Conservation (phyloP, 2,113 vertebrate species). For the Serilophus lunatus region DNA sequence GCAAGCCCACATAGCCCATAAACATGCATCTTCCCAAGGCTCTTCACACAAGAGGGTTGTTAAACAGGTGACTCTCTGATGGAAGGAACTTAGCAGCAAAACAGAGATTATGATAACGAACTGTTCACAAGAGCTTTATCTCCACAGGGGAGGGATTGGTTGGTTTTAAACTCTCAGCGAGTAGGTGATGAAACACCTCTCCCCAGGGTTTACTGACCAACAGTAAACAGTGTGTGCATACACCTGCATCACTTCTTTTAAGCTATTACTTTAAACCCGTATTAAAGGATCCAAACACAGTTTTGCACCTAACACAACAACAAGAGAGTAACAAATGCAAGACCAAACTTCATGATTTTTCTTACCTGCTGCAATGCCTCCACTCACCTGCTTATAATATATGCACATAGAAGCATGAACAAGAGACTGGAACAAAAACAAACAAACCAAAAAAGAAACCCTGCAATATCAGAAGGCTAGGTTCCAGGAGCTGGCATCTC, state of each 20-base stretch:
- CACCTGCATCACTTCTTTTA: rapidly evolving
- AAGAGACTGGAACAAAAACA: not conserved
- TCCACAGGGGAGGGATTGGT: conserved; percentile 7
- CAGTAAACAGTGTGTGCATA: not conserved
- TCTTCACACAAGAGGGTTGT: not conserved
- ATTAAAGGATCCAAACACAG: not conserved
- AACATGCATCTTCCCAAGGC: not conserved
- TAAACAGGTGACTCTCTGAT: not conserved
- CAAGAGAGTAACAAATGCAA: not conserved
- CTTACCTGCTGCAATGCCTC: not conserved
- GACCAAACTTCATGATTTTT: not conserved
- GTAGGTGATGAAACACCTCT: conserved; percentile 39
- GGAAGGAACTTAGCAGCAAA: not conserved
- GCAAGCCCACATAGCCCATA: not conserved
- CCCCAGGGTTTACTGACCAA: not conserved
- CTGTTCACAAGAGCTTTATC: conserved; percentile 15
- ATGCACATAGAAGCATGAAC: not conserved
- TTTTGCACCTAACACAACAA: not conserved
- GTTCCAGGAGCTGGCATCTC: not conserved
- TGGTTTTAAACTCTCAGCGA: conserved; percentile 12
- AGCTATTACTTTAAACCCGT: not conserved
- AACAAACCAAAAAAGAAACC: no score
- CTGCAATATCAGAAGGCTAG: not conserved
- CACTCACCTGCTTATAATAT: not conserved
- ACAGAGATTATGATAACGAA: conserved; percentile 30